These are phyloP conservation scores for Sisyra nigra DNA, from an alignment of 2,888 invertebrate species.

Conservation along the genomic window DNA sequence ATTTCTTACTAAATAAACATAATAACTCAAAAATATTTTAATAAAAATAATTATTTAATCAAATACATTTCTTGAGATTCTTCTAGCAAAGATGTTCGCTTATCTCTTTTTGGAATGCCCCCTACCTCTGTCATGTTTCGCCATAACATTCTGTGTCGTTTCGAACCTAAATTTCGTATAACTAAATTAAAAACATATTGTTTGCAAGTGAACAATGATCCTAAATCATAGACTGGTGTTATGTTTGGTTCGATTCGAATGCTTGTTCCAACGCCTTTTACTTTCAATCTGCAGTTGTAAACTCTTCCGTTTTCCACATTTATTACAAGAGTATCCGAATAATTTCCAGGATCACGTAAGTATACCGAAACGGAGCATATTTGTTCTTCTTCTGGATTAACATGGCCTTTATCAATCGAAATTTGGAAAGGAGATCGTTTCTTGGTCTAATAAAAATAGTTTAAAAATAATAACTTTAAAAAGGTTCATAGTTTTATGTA, in stretches of 20 bases:
- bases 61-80: neutral
- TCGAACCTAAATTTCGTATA: conserved; percentile 38
- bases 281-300: conserved; percentile 31
- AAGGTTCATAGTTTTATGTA: too few species aligned
- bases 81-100: neutral
- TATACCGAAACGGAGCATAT: conserved; percentile 21
- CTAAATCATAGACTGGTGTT: conserved; percentile 37
- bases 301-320: conserved; percentile 25
- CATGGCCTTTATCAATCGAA: neutral
- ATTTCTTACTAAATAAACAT: neutral
- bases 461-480: too few species aligned
- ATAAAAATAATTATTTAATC: neutral
- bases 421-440: neutral
- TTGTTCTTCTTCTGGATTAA: conserved; percentile 20
- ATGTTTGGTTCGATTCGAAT: conserved; percentile 43
- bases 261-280: conserved; percentile 47
- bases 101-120: neutral
- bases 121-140: neutral
- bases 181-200: conserved; percentile 27
- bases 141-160: conserved; percentile 30
- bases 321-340: conserved; percentile 21
- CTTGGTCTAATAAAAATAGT: neutral
- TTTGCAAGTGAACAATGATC: conserved; percentile 43
- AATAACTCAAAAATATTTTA: neutral
- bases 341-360: conserved; percentile 23